phyloP scores from a whole-genome alignment of 2,888 invertebrate genomes.

The Amiota mariae region DNA sequence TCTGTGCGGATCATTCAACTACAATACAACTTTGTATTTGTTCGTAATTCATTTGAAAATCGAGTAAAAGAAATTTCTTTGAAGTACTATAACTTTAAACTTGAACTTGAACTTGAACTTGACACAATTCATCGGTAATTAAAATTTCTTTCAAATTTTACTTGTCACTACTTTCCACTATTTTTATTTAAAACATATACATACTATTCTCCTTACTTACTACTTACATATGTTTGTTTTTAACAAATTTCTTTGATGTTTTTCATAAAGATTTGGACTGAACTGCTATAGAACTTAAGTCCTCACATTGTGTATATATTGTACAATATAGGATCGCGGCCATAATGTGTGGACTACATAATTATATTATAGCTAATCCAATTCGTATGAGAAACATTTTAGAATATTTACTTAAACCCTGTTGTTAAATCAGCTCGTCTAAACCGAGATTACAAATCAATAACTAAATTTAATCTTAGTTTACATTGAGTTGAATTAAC shows the following conservation, averaged over 20 bases:
- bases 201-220: conserved; percentile 1
- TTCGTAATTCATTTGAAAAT: too few species aligned
- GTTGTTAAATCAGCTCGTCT: too few species aligned
- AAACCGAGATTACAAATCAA: background rate
- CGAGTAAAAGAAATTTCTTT: background rate
- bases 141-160: conserved; percentile 44
- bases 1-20: conserved; percentile 8
- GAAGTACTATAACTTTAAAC: conserved; percentile 35
- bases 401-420: too few species aligned
- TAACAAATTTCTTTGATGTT: background rate
- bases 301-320: too few species aligned
- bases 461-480: conserved; percentile 2
- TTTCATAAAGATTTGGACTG: conserved; percentile 8
- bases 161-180: conserved; percentile 5
- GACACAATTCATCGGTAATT: conserved; percentile 55
- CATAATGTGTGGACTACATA: too few species aligned
- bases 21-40: background rate
- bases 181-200: conserved; percentile 41
- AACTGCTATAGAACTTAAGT: background rate
- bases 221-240: too few species aligned
- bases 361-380: background rate
- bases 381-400: background rate
- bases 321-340: background rate
- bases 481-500: background rate
- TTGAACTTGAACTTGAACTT: conserved; percentile 23